phyloP scores from a whole-genome alignment of 2,113 vertebrate genomes.

The Oriolus oriolus region DNA sequence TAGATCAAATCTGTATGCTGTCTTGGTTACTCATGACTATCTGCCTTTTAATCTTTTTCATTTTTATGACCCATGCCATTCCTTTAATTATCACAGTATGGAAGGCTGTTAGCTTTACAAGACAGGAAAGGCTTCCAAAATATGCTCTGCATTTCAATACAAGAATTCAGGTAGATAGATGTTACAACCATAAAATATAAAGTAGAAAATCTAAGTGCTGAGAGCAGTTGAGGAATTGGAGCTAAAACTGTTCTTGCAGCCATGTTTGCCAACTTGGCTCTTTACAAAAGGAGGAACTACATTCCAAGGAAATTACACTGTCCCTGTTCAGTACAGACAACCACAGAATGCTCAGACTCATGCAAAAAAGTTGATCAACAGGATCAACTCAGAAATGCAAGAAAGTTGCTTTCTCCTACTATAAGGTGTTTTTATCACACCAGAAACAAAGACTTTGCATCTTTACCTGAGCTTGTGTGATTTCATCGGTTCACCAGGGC shows the following conservation, averaged over 20 bases:
- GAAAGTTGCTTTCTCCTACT: neutral
- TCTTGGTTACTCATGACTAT: constrained; percentile 36
- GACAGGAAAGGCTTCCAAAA: constrained; percentile 30
- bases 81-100: constrained; percentile 46
- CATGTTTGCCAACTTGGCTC: constrained; percentile 44
- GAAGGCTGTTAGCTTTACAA: constrained; percentile 53
- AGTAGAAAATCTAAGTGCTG: constrained; percentile 28
- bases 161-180: constrained; percentile 16
- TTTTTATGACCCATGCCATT: constrained; percentile 57
- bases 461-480: neutral
- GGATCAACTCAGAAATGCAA: neutral
- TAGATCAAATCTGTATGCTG: constrained; percentile 46
- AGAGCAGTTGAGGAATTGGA: neutral
- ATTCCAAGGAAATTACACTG: constrained; percentile 24
- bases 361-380: neutral
- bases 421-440: neutral
- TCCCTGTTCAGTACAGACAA: neutral
- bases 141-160: constrained; percentile 32
- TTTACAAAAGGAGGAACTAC: constrained; percentile 1
- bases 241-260: constrained; percentile 21
- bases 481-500: neutral
- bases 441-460: neutral
- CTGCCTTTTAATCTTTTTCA: constrained; percentile 43
- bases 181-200: constrained; percentile 21
- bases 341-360: neutral